Evolutionary conservation across 2,113 vertebrate species (phyloP).

Genomic region (Xenopus laevis): DNA sequence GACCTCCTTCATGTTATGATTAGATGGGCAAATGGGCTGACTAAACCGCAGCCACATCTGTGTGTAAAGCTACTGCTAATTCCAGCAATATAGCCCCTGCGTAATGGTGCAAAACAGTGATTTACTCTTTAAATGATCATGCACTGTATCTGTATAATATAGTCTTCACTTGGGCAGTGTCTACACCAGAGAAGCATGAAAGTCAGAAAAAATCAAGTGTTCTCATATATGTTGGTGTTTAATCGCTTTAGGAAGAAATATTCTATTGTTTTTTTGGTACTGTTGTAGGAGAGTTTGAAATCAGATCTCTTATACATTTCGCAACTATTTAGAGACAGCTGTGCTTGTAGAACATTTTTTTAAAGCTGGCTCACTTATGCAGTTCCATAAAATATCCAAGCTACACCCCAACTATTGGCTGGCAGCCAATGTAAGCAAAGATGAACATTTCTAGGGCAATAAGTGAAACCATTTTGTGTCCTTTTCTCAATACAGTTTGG

Average conservation of each 20-base stretch:
- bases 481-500: too few species aligned
- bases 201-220: neutral
- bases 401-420: slow-evolving; percentile 40
- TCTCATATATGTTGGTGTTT: neutral
- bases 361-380: slow-evolving; percentile 18
- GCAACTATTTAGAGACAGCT: slow-evolving; percentile 12
- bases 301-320: neutral
- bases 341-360: neutral
- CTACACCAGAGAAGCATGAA: neutral
- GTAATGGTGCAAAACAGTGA: too few species aligned
- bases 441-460: slow-evolving; percentile 6
- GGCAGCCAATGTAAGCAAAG: neutral
- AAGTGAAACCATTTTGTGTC: neutral
- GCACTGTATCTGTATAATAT: neutral
- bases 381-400: slow-evolving; percentile 15
- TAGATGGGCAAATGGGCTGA: too few species aligned
- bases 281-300: neutral
- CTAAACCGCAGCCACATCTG: too few species aligned
- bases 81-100: too few species aligned
- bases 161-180: neutral
- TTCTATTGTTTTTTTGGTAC: slow-evolving; percentile 11
- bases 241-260: neutral
- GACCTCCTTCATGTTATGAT: too few species aligned
- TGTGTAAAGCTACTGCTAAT: too few species aligned
- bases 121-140: too few species aligned